A percentile compares a stretch with the other conserved stretches of the same genome.
These are phyloP conservation scores for Dallia pectoralis DNA, from an alignment of 2,797 vertebrate genomes.

Conservation along the genomic window DNA sequence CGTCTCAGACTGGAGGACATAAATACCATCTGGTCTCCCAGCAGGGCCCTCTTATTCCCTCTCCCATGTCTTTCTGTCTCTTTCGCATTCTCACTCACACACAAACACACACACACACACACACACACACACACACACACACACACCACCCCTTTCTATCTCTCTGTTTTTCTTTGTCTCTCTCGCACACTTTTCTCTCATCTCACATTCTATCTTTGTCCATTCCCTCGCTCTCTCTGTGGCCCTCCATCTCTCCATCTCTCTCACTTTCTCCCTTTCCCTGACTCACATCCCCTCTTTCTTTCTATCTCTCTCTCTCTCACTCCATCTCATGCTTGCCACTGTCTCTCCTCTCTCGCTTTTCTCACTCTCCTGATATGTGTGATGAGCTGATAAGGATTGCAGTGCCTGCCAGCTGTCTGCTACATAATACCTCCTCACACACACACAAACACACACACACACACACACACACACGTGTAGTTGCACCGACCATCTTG, in stretches of 20 bases:
- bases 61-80: constrained; percentile 33
- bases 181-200: no score
- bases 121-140: no score
- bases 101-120: no score
- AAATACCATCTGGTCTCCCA: constrained; percentile 71
- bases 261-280: no score
- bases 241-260: no score
- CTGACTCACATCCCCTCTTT: no score
- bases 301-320: not conserved
- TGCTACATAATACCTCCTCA: constrained; percentile 18
- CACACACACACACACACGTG: no score
- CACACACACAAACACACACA: not conserved
- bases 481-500: not conserved
- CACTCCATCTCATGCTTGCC: not conserved
- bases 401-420: constrained; percentile 19
- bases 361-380: constrained; percentile 54
- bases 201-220: not conserved
- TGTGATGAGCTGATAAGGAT: constrained; percentile 39
- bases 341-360: constrained; percentile 6
- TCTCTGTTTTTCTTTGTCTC: no score
- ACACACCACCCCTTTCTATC: no score
- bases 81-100: constrained; percentile 20
- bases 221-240: no score
- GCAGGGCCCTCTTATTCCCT: constrained; percentile 34
- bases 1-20: constrained; percentile 43